Evolutionary conservation across 2,797 vertebrate species (phyloP), one percentile per base, ranked within the genome.

Genomic region (Sebastes iracundus): DNA sequence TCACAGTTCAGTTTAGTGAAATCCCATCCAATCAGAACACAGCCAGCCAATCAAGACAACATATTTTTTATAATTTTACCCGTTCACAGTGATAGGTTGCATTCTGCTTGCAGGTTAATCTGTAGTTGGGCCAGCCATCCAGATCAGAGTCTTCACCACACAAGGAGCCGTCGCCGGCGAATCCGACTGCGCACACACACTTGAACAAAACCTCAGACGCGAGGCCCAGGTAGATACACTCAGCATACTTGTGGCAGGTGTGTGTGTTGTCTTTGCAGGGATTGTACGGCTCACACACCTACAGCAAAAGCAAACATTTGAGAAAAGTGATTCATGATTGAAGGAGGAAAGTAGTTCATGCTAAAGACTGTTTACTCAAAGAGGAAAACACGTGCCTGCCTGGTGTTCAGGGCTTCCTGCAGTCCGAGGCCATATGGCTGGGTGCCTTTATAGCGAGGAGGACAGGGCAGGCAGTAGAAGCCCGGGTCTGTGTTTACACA

Each of bases 251-350:
- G 92, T 99, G 97, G 92, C 98, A 99, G 78, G 75, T 95, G 93
- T 99, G 98, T 20, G 96, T 98, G 90, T 96, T 95, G 92, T 99
- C 98, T 87, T 97, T 97, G 93, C 98, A 99, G 0, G 98, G 98
- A 78, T 99, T 99, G 79, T 98, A 95, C 0, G 98, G 98, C 85
- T 98, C 98, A 84, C 98, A 99, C 64, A 97, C 95, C 98, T 99
- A 53, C 0, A 89, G 3, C 63, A 66, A 60, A 74, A 69, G 2
- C 4, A 14, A n/a, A 2, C 20, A 49, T 35, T 67, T 70, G 16
- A 72, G 27, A 73, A 62, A 69, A 46, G n/a, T 13, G 4, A 35
- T 16, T 62, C 10, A 13, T 58, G 22, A n/a, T 10, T 42, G 13
- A 77, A 16, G 2, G 6, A 62, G 60, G 9, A 63, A 38, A 65